phyloP scores from a whole-genome alignment of 2,113 vertebrate species.

The Forbesichthys papilliferus region DNA sequence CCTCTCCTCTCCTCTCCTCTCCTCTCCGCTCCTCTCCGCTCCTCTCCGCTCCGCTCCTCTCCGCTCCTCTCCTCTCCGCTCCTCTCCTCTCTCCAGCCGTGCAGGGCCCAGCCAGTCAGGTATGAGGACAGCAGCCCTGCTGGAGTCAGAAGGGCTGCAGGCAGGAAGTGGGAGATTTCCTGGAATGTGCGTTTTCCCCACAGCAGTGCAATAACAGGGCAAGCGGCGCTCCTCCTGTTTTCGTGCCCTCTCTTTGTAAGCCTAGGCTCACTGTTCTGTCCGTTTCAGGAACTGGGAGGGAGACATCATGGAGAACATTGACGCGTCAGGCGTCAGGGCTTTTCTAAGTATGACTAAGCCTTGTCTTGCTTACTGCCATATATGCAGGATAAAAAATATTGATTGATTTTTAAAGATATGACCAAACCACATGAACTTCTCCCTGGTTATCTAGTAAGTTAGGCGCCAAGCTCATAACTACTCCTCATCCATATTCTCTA shows the following conservation, averaged over 20 bases:
- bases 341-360: constrained; percentile 23
- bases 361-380: too few species aligned
- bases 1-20: constrained; percentile 31
- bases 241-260: constrained; percentile 47
- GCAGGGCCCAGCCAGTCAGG: constrained; percentile 56
- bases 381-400: too few species aligned
- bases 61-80: constrained; percentile 30
- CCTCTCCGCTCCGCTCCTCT: neutral
- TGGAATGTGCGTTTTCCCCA: constrained; percentile 79
- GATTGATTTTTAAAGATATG: neutral
- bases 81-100: constrained; percentile 32
- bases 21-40: constrained; percentile 16
- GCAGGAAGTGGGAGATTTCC: constrained; percentile 84
- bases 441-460: too few species aligned
- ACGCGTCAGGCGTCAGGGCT: constrained; percentile 18
- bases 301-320: constrained; percentile 16
- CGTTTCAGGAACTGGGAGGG: constrained; percentile 29
- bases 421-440: neutral
- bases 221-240: constrained; percentile 60
- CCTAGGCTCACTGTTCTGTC: constrained; percentile 26
- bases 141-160: constrained; percentile 66
- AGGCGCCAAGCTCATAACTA: too few species aligned
- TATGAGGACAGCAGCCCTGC: constrained; percentile 62
- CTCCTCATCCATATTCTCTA: too few species aligned
- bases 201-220: constrained; percentile 77